Evolutionary conservation across 2,113 vertebrate genomes (phyloP).

Genomic region (Kryptolebias marmoratus): DNA sequence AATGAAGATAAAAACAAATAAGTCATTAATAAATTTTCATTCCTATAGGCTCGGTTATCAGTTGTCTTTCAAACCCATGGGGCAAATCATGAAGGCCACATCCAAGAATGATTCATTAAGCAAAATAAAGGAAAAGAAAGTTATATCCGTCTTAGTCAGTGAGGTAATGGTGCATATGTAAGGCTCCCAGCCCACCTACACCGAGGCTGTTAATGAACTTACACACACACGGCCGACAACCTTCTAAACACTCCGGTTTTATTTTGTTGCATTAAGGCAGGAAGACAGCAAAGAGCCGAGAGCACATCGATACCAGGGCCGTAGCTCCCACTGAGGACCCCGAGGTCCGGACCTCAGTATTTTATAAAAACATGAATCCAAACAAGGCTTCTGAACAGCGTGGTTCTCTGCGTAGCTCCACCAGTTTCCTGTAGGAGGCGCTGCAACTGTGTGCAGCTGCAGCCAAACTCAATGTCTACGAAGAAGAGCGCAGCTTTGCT

Average conservation of each 20-base stretch:
- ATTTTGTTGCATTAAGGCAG: background rate
- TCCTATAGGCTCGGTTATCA: background rate
- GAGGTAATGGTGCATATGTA: constrained; percentile 5
- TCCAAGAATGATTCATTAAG: background rate
- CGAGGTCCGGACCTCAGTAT: no score
- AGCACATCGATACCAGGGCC: no score
- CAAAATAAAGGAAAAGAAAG: background rate
- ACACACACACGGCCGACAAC: constrained; percentile 1
- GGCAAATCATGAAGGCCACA: background rate
- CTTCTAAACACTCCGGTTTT: background rate
- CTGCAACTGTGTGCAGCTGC: no score
- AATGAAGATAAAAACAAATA: constrained; percentile 13
- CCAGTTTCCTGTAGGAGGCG: no score
- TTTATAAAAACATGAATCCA: no score
- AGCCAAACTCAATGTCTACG: no score
- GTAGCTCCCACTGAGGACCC: no score
- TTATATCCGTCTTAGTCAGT: background rate
- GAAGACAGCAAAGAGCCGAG: background rate
- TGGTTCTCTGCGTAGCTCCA: no score
- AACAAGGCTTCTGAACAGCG: no score
- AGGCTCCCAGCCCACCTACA: background rate
- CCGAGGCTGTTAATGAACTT: constrained; percentile 2
- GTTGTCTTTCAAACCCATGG: background rate
- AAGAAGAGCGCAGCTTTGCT: no score
- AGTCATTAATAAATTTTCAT: background rate